Conservation (phyloP, 1,140 invertebrate genomes). For the Holcopasites calliopsidis region DNA sequence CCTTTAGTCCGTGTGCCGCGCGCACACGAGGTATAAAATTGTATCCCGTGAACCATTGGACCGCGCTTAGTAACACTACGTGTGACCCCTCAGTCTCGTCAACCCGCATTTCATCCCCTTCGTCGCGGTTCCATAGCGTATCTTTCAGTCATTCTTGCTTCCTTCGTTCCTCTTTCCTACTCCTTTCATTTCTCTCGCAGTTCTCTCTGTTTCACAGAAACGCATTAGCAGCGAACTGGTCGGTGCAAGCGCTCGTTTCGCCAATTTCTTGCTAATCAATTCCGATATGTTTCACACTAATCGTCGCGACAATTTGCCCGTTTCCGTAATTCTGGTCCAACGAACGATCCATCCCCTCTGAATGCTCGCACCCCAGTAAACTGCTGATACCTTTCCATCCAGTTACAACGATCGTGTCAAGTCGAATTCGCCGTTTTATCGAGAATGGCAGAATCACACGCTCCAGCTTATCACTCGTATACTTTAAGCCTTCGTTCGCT, state of each 20-base stretch:
- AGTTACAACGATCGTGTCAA: background rate
- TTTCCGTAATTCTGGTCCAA: constrained; percentile 25
- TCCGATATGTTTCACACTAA: constrained; percentile 33
- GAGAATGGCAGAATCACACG: constrained; percentile 38
- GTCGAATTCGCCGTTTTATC: constrained; percentile 44
- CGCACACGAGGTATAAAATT: constrained; percentile 73
- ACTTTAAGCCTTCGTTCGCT: constrained; percentile 2
- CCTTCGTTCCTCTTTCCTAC: background rate
- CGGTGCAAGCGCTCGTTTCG: too few relatives aligned
- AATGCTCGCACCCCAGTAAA: too few relatives aligned
- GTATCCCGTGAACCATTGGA: constrained; percentile 78
- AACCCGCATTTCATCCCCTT: constrained; percentile 13
- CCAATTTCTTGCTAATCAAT: too few relatives aligned
- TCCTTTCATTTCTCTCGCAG: background rate
- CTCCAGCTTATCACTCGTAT: constrained; percentile 33
- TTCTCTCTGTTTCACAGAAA: background rate
- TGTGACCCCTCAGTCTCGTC: constrained; percentile 51
- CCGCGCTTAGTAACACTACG: constrained; percentile 67
- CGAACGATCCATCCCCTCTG: background rate
- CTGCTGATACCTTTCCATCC: background rate
- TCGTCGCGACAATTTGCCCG: background rate
- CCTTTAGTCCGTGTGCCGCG: constrained; percentile 42
- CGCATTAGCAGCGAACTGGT: background rate
- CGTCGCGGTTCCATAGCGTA: background rate
- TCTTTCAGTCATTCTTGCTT: background rate